Evolutionary conservation across 2,113 vertebrate genomes (phyloP).

Genomic region (Sylvietta virens): DNA sequence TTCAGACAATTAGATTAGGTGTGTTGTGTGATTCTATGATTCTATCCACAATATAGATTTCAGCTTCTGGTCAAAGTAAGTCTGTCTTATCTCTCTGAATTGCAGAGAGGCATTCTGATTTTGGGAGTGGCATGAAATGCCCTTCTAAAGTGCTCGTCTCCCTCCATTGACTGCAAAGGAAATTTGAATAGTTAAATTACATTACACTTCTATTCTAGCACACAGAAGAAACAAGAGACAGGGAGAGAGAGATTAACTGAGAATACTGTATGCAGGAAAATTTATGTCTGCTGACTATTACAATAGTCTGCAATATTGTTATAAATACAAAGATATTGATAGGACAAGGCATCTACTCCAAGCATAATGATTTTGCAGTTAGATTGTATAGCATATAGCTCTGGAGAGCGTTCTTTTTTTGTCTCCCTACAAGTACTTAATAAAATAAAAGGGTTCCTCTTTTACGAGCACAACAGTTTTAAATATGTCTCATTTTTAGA

Average conservation of each 20-base stretch:
- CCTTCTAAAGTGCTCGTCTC: background rate
- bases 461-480: background rate
- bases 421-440: background rate
- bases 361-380: background rate
- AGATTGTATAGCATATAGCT: background rate
- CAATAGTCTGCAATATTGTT: background rate
- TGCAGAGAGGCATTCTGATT: background rate
- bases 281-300: background rate
- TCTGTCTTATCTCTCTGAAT: background rate
- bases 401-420: background rate
- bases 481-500: background rate
- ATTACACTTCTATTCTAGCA: background rate
- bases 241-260: background rate
- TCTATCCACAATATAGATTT: background rate
- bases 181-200: background rate
- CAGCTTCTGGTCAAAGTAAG: background rate
- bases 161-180: background rate
- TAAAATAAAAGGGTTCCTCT: background rate
- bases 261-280: background rate
- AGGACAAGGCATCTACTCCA: background rate
- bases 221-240: background rate
- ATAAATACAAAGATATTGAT: background rate
- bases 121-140: background rate
- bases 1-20: background rate
- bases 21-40: background rate